A percentile compares a stretch with the other conserved stretches of the same genome.
phyloP scores from a whole-genome alignment of 2,888 invertebrate species.

The Entomobrya multifasciata region DNA sequence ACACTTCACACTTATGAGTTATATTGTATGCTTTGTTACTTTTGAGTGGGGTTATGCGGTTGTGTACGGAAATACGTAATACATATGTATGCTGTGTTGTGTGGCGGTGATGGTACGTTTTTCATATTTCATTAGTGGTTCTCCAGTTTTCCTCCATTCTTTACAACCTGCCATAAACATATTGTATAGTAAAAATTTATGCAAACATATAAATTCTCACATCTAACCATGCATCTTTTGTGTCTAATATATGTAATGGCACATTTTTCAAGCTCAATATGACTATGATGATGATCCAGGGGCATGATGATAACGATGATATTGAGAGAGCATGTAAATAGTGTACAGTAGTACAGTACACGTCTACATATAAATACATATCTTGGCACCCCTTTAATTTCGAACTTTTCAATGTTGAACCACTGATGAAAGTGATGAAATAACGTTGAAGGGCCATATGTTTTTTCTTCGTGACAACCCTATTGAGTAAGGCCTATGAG shows the following conservation, averaged over 20 bases:
- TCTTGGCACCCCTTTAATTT: no score
- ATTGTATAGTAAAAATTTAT: no score
- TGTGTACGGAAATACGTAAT: neutral
- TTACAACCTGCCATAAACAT: neutral
- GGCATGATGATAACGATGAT: no score
- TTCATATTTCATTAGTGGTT: constrained; percentile 63
- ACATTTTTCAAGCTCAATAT: no score
- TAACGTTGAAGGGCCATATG: no score
- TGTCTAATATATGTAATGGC: no score
- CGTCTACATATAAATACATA: no score
- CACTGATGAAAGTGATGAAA: no score
- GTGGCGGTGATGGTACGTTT: constrained; percentile 29
- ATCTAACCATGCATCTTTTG: neutral
- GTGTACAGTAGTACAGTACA: no score
- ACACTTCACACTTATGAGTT: neutral
- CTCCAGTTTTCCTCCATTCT: neutral
- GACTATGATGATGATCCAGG: no score
- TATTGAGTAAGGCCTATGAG: neutral
- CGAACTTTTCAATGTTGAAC: no score
- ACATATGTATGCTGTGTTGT: neutral
- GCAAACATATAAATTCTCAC: neutral
- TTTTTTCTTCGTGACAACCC: neutral
- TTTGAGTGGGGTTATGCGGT: neutral
- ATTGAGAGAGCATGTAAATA: no score
- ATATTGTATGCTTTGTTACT: neutral